Evolutionary conservation across 2,888 invertebrate species (phyloP).

Genomic region (Magallana nippona): DNA sequence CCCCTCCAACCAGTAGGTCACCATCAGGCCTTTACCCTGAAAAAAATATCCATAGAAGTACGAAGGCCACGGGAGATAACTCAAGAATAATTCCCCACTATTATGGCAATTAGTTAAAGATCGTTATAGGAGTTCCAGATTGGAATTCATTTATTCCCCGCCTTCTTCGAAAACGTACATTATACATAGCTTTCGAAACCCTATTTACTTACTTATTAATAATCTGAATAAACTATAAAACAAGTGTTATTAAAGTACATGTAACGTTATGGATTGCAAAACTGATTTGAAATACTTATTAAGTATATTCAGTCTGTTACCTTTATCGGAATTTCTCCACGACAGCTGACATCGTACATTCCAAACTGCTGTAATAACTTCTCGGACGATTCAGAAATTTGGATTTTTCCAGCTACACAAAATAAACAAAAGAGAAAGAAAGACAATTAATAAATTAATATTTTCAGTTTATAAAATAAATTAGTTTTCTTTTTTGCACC

Average conservation of each 20-base stretch:
- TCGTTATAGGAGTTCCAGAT: no score
- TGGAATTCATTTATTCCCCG: no score
- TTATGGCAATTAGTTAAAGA: background rate
- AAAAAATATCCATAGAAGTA: background rate
- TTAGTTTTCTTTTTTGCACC: no score
- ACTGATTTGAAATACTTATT: no score
- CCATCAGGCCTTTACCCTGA: conserved; percentile 78
- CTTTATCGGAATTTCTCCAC: conserved; percentile 80
- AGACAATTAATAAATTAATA: background rate
- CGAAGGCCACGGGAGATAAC: background rate
- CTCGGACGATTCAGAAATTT: conserved; percentile 76
- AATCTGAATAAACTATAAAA: no score
- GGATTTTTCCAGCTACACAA: conserved; percentile 78
- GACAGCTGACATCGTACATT: conserved; percentile 76
- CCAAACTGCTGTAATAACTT: conserved; percentile 78
- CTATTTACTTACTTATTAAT: no score
- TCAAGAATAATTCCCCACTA: background rate
- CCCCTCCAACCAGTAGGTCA: conserved; percentile 76
- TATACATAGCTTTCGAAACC: no score
- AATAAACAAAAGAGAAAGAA: no score
- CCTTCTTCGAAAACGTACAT: no score
- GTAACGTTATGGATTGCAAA: no score
- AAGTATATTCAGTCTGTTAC: conserved; percentile 62
- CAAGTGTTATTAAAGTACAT: no score
- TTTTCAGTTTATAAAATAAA: background rate